Evolutionary conservation across 30 jellyfish, hydroid and myxozoan species (phyloP).

Genomic region (Hydractinia echinata): DNA sequence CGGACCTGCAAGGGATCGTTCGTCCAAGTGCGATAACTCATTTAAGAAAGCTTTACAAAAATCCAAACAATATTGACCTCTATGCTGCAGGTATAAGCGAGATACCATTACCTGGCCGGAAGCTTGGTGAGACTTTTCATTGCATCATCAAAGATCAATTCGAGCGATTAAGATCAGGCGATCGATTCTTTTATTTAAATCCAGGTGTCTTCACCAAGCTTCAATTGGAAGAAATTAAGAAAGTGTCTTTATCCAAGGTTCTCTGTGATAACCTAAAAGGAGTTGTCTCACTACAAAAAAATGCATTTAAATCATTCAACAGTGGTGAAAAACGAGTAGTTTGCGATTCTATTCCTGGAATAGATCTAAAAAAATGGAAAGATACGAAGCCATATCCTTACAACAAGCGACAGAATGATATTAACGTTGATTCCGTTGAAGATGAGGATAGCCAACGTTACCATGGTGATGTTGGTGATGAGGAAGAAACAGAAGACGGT

Average conservation of each 20-base stretch:
- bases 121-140: neutral
- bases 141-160: conserved; percentile 13
- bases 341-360: no score
- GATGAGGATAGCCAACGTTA: no score
- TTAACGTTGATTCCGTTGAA: no score
- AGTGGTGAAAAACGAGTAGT: no score
- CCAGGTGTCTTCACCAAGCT: neutral
- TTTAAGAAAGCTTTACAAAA: no score
- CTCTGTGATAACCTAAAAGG: conserved; percentile 64
- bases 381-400: no score
- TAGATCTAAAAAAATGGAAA: no score
- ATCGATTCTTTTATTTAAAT: conserved; percentile 9
- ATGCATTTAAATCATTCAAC: conserved; percentile 43
- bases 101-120: neutral
- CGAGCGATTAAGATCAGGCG: neutral
- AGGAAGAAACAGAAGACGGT: no score
- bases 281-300: conserved; percentile 63
- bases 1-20: neutral
- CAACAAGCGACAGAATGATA: no score
- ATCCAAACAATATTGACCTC: neutral
- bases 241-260: conserved; percentile 42
- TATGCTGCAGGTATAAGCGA: conserved; percentile 6
- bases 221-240: neutral
- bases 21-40: no score
- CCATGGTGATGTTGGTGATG: no score